These are phyloP conservation scores for Phalacrocorax pelagicus DNA, from an alignment of 2,113 vertebrate genomes.

Conservation along the genomic window DNA sequence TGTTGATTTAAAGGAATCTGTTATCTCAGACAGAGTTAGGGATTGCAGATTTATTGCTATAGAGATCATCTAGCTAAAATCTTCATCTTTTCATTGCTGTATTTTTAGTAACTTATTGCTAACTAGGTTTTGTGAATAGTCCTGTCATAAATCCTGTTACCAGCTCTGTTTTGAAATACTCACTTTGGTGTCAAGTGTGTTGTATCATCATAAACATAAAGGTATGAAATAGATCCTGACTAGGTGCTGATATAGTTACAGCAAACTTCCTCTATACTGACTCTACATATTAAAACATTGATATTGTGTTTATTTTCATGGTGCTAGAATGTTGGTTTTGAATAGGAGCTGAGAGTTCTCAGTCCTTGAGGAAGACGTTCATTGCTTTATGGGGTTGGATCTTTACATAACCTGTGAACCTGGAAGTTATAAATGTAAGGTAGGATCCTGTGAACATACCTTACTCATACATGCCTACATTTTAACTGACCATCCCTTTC, in stretches of 20 bases:
- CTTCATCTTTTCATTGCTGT: background rate
- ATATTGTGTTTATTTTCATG: background rate
- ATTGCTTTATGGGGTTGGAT: background rate
- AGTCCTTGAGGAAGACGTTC: background rate
- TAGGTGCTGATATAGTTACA: background rate
- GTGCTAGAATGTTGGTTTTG: background rate
- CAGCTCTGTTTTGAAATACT: background rate
- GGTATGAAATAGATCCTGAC: background rate
- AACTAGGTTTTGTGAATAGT: background rate
- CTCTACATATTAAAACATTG: background rate
- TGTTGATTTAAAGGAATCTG: slow-evolving; percentile 5
- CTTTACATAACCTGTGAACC: background rate
- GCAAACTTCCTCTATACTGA: background rate
- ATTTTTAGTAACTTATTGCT: background rate
- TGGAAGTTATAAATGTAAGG: background rate
- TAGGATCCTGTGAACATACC: background rate
- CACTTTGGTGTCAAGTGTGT: background rate
- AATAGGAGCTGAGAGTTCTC: background rate
- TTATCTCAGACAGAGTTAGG: background rate
- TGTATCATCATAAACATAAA: background rate
- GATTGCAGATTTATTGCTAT: background rate
- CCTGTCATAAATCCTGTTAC: background rate
- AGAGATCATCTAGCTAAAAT: background rate
- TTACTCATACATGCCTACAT: background rate
- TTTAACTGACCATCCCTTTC: background rate